Percentiles rank a stretch among this genome's conserved stretches.
Evolutionary conservation across 2,113 vertebrate species (phyloP).

Genomic region (Eupsittula cactorum): DNA sequence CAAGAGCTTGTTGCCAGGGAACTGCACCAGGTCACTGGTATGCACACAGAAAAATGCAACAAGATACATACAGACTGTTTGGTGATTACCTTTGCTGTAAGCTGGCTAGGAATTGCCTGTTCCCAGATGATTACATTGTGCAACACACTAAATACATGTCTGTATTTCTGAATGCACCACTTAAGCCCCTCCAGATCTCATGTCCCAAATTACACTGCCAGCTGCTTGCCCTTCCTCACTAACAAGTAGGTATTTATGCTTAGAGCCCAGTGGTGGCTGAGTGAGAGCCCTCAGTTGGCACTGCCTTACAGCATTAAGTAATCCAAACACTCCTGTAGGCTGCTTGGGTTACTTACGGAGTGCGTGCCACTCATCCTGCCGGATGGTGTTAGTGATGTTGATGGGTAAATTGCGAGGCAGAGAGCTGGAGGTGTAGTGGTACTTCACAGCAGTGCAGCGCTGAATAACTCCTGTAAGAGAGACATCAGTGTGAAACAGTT

Average conservation of each 20-base stretch:
- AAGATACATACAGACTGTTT: background rate
- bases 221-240: background rate
- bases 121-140: background rate
- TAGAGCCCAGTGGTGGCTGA: background rate
- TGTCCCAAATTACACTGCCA: background rate
- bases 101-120: background rate
- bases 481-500: background rate
- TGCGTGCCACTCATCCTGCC: slow-evolving; percentile 92
- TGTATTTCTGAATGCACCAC: background rate
- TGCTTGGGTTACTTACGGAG: slow-evolving; percentile 83
- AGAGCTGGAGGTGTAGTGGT: slow-evolving; percentile 90
- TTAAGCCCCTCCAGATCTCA: background rate
- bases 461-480: slow-evolving; percentile 80
- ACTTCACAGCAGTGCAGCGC: slow-evolving; percentile 88
- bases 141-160: background rate
- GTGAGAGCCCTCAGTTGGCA: background rate
- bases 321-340: rapidly evolving
- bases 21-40: background rate
- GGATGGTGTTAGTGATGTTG: slow-evolving; percentile 90
- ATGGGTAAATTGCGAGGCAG: slow-evolving; percentile 87
- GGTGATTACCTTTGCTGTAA: background rate
- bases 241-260: background rate
- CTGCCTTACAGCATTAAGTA: background rate
- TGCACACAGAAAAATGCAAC: background rate
- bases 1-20: background rate